A percentile compares a stretch with the other conserved stretches of the same genome.
phyloP scores from a whole-genome alignment of 2,888 invertebrate species.

The Frankliniella intonsa region DNA sequence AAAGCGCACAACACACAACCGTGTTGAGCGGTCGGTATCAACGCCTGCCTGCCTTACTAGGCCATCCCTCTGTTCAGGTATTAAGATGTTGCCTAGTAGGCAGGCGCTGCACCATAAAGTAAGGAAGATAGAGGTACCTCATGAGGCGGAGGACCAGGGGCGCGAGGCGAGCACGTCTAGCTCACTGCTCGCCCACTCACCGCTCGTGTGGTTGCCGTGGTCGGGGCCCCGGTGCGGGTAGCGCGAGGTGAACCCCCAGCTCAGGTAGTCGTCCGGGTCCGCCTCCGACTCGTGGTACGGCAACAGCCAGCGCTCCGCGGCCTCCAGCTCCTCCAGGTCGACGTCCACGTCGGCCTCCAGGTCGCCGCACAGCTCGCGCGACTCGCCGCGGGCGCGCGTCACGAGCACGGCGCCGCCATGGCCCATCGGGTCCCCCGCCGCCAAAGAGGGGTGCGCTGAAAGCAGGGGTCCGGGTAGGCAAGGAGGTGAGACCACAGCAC shows the following conservation, averaged over 20 bases:
- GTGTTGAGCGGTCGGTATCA: too few species aligned
- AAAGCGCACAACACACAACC: too few species aligned
- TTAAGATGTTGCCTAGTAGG: too few species aligned
- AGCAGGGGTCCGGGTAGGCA: too few species aligned
- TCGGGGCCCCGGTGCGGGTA: too few species aligned
- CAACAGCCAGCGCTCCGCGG: conserved; percentile 10
- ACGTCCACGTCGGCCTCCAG: background rate
- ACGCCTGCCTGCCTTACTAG: too few species aligned
- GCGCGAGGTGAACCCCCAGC: background rate
- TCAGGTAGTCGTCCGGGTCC: background rate
- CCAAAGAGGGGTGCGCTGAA: background rate
- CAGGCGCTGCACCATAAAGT: too few species aligned
- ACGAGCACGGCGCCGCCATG: background rate
- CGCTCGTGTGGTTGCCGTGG: background rate
- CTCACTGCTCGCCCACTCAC: background rate
- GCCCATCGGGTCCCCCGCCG: background rate
- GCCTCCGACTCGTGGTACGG: conserved; percentile 18
- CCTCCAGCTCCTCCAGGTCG: conserved; percentile 2
- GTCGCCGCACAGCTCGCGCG: conserved; percentile 18
- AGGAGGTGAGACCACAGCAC: too few species aligned
- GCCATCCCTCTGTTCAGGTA: too few species aligned
- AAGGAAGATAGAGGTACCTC: too few species aligned
- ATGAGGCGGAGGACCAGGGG: too few species aligned
- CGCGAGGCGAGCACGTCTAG: background rate
- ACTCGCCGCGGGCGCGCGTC: conserved; percentile 19